These are phyloP conservation scores for Xiphophorus maculatus DNA, from an alignment of 2,113 vertebrate genomes.

Conservation along the genomic window DNA sequence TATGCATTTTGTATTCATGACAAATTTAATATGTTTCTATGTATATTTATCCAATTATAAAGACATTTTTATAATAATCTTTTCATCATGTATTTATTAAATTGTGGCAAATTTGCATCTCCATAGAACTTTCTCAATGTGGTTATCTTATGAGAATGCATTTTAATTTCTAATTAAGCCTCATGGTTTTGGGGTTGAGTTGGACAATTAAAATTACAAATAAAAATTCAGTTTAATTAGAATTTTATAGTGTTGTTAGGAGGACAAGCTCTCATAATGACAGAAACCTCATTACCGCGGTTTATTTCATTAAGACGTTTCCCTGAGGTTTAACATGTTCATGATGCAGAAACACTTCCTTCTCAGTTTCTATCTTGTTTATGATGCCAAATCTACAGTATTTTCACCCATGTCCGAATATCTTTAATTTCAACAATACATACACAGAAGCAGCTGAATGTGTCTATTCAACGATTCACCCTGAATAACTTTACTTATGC, in stretches of 20 bases:
- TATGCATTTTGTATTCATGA: not conserved
- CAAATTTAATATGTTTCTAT: not conserved
- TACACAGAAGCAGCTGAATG: constrained; percentile 20
- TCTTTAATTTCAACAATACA: not conserved
- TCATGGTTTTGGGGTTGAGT: not conserved
- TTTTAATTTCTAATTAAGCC: not conserved
- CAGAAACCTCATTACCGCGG: too few species aligned
- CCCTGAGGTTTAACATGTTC: not conserved
- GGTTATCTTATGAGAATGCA: not conserved
- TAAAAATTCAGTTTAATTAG: not conserved
- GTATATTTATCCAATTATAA: not conserved
- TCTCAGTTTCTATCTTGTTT: too few species aligned
- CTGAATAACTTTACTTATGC: constrained; percentile 11
- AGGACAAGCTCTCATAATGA: not conserved
- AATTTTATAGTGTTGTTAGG: not conserved
- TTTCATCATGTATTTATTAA: not conserved
- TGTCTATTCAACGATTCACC: not conserved
- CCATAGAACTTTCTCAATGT: not conserved
- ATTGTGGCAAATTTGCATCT: not conserved
- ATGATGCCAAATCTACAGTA: not conserved
- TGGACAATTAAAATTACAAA: too few species aligned
- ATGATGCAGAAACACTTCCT: not conserved
- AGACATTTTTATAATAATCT: not conserved
- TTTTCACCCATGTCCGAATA: constrained; percentile 1
- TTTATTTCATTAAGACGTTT: not conserved